These are phyloP conservation scores for Nasonia longicornis DNA, from an alignment of 1,140 invertebrate genomes.

Conservation along the genomic window DNA sequence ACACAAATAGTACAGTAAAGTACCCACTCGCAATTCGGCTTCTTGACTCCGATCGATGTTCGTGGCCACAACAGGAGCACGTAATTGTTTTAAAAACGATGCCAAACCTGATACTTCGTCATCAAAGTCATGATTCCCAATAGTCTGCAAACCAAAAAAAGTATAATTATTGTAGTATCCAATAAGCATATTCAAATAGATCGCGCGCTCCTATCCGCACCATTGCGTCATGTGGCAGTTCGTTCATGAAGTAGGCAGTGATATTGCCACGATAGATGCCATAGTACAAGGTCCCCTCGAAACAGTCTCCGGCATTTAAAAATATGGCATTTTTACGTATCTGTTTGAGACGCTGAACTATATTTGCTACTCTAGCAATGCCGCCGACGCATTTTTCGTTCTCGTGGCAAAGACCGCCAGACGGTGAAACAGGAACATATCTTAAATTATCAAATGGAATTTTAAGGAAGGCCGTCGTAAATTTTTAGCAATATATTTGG, in stretches of 20 bases:
- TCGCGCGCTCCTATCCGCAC: conserved; percentile 64
- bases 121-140: conserved; percentile 94
- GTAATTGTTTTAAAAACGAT: conserved; percentile 77
- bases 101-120: conserved; percentile 79
- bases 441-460: conserved; percentile 57
- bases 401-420: conserved; percentile 73
- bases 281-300: conserved; percentile 89
- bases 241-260: conserved; percentile 81
- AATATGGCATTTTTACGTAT: conserved; percentile 76
- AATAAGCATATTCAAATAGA: no score
- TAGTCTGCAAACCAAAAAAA: conserved; percentile 66
- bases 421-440: conserved; percentile 77
- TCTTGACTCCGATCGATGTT: conserved; percentile 83
- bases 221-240: conserved; percentile 82
- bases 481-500: no score
- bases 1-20: no score
- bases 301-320: conserved; percentile 87
- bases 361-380: conserved; percentile 76
- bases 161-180: no score
- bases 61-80: conserved; percentile 77
- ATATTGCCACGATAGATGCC: conserved; percentile 81
- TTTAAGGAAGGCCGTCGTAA: no score
- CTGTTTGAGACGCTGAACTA: conserved; percentile 61
- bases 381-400: conserved; percentile 76
- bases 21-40: conserved; percentile 71